phyloP scores from a whole-genome alignment of 2,797 vertebrate species.

The Pantherophis vulpinus region DNA sequence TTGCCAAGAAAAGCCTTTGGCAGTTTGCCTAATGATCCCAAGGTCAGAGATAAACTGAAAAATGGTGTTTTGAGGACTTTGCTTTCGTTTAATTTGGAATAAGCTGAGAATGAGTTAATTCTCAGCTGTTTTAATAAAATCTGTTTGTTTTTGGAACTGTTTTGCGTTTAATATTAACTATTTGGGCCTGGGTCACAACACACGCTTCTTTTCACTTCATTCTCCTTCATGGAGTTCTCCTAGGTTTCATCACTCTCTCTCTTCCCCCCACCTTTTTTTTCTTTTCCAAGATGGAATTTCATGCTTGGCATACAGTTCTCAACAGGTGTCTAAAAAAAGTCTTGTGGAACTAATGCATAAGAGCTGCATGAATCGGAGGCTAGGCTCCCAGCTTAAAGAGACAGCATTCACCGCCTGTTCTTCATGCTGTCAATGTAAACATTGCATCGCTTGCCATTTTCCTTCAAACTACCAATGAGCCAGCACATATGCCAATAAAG shows the following conservation, averaged over 20 bases:
- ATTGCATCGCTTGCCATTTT: slow-evolving; percentile 14
- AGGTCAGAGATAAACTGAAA: too few relatives aligned
- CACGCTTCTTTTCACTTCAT: background rate
- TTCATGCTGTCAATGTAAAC: slow-evolving; percentile 20
- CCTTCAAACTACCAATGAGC: slow-evolving; percentile 15
- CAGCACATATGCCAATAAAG: slow-evolving; percentile 10
- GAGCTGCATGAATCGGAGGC: slow-evolving; percentile 36
- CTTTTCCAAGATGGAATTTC: slow-evolving; percentile 25
- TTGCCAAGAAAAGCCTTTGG: too few relatives aligned
- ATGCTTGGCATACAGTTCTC: slow-evolving; percentile 31
- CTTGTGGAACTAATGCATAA: slow-evolving; percentile 42
- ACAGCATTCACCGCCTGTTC: slow-evolving; percentile 48
- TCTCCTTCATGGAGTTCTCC: slow-evolving; percentile 38
- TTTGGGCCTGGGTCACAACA: too few relatives aligned
- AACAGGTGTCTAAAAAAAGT: background rate
- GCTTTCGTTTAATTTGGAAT: too few relatives aligned
- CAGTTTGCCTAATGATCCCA: too few relatives aligned
- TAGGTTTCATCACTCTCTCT: slow-evolving; percentile 24
- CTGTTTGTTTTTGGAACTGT: too few relatives aligned
- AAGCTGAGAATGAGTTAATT: too few relatives aligned
- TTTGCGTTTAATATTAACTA: too few relatives aligned
- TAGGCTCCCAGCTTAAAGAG: slow-evolving; percentile 23
- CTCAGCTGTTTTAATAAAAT: too few relatives aligned
- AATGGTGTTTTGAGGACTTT: too few relatives aligned
- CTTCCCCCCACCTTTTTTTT: background rate